Evolutionary conservation across 2,113 vertebrate genomes (phyloP).

Genomic region (Tauraco erythrolophus): DNA sequence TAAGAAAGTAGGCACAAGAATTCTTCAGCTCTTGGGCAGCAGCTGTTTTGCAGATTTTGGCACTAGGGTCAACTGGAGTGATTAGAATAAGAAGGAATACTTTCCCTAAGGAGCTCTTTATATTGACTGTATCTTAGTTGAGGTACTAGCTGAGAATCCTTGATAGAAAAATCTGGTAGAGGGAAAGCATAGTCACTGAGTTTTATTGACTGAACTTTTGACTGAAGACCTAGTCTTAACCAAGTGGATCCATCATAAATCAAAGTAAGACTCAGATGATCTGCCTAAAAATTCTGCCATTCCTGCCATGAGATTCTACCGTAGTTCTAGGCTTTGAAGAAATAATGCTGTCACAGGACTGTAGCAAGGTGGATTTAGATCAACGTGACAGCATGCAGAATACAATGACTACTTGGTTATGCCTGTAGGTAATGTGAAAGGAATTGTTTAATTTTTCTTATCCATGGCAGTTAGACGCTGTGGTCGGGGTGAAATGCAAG

Average conservation of each 20-base stretch:
- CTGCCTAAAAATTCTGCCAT: not conserved
- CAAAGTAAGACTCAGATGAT: not conserved
- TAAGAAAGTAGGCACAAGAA: not conserved
- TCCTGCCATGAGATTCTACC: not conserved
- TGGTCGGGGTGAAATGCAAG: constrained; percentile 25
- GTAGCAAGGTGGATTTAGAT: not conserved
- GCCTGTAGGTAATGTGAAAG: not conserved
- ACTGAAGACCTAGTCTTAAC: not conserved
- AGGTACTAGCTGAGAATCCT: not conserved
- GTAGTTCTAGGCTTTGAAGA: not conserved
- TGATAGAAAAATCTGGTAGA: not conserved
- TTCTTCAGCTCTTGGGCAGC: not conserved
- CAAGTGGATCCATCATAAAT: not conserved
- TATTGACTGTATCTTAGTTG: not conserved
- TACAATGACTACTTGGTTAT: not conserved
- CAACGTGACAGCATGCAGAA: not conserved
- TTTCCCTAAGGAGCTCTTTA: not conserved
- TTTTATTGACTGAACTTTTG: not conserved
- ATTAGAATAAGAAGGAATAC: not conserved
- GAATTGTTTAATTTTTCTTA: constrained; percentile 13
- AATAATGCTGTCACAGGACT: not conserved
- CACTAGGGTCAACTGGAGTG: not conserved
- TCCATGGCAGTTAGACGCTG: not conserved
- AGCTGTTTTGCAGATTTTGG: not conserved
- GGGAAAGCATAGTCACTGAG: not conserved